Conservation (phyloP, 2,888 invertebrate species). For the Panopea generosa region DNA sequence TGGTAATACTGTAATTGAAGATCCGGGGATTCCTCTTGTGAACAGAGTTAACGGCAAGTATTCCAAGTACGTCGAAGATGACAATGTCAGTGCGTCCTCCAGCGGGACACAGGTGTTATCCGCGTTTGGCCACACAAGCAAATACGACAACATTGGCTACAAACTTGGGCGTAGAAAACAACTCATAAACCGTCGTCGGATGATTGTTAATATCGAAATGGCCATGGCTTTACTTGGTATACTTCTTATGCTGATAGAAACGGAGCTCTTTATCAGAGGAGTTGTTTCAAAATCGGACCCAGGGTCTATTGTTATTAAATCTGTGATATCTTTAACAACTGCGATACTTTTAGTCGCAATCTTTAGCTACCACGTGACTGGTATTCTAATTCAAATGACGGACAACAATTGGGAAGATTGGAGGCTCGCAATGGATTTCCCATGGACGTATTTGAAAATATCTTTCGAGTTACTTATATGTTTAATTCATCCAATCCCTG, state of each 20-base stretch:
- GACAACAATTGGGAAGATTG: conserved; percentile 77
- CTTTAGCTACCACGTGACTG: conserved; percentile 68
- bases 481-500: conserved; percentile 74
- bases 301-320: conserved; percentile 68
- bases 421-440: conserved; percentile 70
- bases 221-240: conserved; percentile 70
- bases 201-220: conserved; percentile 72
- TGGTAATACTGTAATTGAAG: conserved; percentile 67
- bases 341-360: conserved; percentile 65
- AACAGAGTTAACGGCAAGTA: conserved; percentile 68
- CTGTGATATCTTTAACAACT: conserved; percentile 70
- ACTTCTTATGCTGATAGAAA: conserved; percentile 73
- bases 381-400: conserved; percentile 73
- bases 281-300: conserved; percentile 62
- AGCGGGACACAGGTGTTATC: conserved; percentile 32
- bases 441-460: conserved; percentile 67
- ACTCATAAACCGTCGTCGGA: conserved; percentile 66
- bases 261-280: conserved; percentile 67
- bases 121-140: conserved; percentile 45
- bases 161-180: conserved; percentile 70
- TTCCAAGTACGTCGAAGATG: conserved; percentile 67
- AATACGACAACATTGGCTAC: conserved; percentile 75
- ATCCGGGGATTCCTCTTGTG: conserved; percentile 76
- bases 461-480: conserved; percentile 70
- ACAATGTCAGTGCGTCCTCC: conserved; percentile 40